These are phyloP conservation scores for Pseudococcus jackbeardsleyi DNA, from an alignment of 2,888 invertebrate species.

Conservation along the genomic window DNA sequence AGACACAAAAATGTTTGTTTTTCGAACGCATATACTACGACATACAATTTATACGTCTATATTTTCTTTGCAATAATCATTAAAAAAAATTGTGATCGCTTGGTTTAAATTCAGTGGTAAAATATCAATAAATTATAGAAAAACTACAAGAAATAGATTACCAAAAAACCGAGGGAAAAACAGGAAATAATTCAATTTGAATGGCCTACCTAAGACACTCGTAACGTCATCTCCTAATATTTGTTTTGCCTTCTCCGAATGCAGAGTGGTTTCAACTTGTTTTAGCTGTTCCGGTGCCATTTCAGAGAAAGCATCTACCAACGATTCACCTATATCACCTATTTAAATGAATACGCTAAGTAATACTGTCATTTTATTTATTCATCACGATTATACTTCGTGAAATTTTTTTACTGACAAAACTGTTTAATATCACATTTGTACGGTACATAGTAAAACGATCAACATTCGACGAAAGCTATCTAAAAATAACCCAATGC, in stretches of 20 bases:
- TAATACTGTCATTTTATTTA: slow-evolving; percentile 11
- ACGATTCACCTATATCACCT: slow-evolving; percentile 66
- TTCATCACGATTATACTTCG: neutral
- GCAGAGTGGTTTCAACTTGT: slow-evolving; percentile 72
- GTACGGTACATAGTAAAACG: neutral
- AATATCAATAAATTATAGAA: slow-evolving; percentile 18
- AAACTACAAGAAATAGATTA: slow-evolving; percentile 25
- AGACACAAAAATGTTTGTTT: neutral
- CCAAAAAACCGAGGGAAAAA: slow-evolving; percentile 25
- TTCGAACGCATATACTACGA: neutral
- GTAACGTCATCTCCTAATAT: slow-evolving; percentile 72
- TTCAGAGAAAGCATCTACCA: slow-evolving; percentile 71
- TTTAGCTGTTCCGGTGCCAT: slow-evolving; percentile 73
- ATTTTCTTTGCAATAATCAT: neutral
- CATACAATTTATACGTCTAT: neutral
- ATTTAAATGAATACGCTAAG: slow-evolving; percentile 60
- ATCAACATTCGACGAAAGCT: neutral
- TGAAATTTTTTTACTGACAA: neutral
- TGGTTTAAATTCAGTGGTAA: neutral
- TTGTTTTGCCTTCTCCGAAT: slow-evolving; percentile 73
- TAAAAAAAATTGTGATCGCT: slow-evolving; percentile 25
- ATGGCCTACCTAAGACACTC: slow-evolving; percentile 70
- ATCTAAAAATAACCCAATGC: neutral
- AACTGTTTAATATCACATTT: neutral
- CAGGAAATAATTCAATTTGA: slow-evolving; percentile 49